Evolutionary conservation across 1,140 invertebrate species (phyloP).

Genomic region (Brachionus angularis): DNA sequence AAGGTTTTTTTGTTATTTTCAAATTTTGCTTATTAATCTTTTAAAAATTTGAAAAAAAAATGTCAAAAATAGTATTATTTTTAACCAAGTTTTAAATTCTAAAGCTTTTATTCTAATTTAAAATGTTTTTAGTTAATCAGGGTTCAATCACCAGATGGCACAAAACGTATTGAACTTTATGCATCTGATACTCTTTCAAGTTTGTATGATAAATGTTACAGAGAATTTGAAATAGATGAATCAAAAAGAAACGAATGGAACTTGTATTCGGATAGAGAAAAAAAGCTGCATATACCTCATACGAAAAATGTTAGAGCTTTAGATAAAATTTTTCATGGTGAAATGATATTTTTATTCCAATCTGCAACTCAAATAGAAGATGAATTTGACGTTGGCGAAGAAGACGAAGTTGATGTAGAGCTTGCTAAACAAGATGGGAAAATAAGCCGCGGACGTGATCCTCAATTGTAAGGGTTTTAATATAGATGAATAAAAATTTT

Average conservation of each 20-base stretch:
- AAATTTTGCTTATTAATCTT: too few relatives aligned
- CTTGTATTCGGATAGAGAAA: slow-evolving; percentile 6
- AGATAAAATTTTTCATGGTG: not conserved
- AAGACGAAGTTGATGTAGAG: slow-evolving; percentile 36
- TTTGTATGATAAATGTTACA: not conserved
- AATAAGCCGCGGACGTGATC: slow-evolving; percentile 18
- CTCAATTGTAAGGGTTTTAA: not conserved
- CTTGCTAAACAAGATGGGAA: slow-evolving; percentile 8
- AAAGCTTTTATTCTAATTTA: not conserved
- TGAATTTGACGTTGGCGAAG: not conserved
- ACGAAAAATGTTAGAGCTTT: not conserved
- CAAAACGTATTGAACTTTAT: slow-evolving; percentile 14
- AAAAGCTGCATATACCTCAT: not conserved
- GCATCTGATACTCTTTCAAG: not conserved
- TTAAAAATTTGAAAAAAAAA: too few relatives aligned
- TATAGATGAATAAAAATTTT: not conserved
- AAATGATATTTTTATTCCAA: slow-evolving; percentile 23
- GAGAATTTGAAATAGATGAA: not conserved
- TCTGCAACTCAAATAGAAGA: not conserved
- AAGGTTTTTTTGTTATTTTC: too few relatives aligned
- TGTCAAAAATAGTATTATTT: too few relatives aligned
- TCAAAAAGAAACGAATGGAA: not conserved
- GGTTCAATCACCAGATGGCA: slow-evolving; percentile 33
- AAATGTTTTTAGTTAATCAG: slow-evolving; percentile 6
- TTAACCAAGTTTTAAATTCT: too few relatives aligned